phyloP scores from a whole-genome alignment of 2,888 invertebrate genomes.

The Polietes domitor region DNA sequence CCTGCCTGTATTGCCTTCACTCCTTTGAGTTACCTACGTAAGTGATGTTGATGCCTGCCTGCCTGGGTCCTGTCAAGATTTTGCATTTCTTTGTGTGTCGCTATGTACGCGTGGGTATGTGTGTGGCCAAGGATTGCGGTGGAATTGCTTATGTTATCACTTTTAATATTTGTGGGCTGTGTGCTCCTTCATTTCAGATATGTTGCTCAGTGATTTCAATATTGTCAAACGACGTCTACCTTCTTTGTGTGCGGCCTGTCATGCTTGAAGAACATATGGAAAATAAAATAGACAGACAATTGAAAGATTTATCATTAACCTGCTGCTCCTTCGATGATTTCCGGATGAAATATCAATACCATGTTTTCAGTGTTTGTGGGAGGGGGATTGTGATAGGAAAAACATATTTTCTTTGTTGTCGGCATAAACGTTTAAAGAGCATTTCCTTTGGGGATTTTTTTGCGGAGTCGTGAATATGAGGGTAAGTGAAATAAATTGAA shows the following conservation, averaged over 20 bases:
- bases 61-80: not conserved
- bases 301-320: constrained; percentile 5
- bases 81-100: not conserved
- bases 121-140: not conserved
- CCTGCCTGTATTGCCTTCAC: not conserved
- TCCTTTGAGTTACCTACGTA: not conserved
- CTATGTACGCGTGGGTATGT: not conserved
- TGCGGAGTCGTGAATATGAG: not conserved
- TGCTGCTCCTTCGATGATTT: not conserved
- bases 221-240: no score
- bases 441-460: not conserved
- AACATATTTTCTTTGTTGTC: not conserved
- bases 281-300: not conserved
- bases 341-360: not conserved
- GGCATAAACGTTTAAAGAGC: not conserved
- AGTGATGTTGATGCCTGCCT: not conserved
- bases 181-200: not conserved
- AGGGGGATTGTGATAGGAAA: not conserved
- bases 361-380: not conserved
- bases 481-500: not conserved
- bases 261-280: not conserved
- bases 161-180: not conserved
- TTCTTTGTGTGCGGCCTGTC: not conserved
- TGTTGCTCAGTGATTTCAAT: not conserved
- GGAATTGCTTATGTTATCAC: constrained; percentile 1